Percentiles rank a stretch among this genome's conserved stretches.
Evolutionary conservation across 2,113 vertebrate species (phyloP).

Genomic region (Brienomyrus longianalis): DNA sequence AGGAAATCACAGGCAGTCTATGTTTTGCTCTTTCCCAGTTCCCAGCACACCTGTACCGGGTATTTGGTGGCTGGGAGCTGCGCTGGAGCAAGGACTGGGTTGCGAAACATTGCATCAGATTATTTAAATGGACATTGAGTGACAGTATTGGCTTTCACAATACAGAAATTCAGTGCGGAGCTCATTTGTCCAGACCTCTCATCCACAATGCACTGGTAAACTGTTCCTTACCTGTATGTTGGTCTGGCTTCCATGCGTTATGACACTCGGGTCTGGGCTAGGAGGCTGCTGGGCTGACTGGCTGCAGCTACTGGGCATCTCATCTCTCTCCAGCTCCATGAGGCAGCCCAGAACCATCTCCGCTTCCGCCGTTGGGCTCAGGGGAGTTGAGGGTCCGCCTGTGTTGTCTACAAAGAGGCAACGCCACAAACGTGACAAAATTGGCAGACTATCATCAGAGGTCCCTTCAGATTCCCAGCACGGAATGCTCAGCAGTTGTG

Average conservation of each 20-base stretch:
- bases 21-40: neutral
- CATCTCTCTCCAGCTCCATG: constrained; percentile 9
- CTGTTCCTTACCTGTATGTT: constrained; percentile 53
- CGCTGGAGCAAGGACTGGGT: neutral
- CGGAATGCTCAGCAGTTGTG: neutral
- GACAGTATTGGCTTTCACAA: neutral
- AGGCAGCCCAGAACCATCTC: neutral
- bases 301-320: constrained; percentile 16
- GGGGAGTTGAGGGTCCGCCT: neutral
- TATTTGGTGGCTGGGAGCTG: neutral
- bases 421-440: neutral
- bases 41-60: neutral
- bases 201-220: too few relatives aligned
- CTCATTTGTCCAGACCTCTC: neutral
- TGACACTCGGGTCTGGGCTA: constrained; percentile 12
- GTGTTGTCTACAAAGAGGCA: neutral
- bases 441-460: neutral
- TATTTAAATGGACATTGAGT: neutral
- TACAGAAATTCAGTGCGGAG: neutral
- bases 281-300: constrained; percentile 3
- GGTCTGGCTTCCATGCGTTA: constrained; percentile 47
- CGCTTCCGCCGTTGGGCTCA: constrained; percentile 12
- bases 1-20: neutral
- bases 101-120: neutral
- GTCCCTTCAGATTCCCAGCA: neutral